phyloP scores from a whole-genome alignment of 2,113 vertebrate species.

The Sapayoa aenigma region DNA sequence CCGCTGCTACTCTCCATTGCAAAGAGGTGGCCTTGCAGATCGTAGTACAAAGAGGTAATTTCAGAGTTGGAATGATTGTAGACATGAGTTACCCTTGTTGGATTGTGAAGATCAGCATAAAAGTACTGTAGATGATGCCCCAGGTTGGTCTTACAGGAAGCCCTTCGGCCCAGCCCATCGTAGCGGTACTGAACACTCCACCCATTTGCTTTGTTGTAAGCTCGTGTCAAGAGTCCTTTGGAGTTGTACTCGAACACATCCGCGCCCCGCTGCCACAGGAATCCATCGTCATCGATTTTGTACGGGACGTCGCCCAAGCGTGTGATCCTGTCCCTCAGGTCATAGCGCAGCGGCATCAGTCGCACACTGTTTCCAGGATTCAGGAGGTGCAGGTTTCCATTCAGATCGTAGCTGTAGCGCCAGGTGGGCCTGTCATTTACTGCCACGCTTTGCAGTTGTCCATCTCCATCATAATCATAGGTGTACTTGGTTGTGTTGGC shows the following conservation, averaged over 20 bases:
- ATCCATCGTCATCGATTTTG: constrained; percentile 93
- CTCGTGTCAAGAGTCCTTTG: constrained; percentile 91
- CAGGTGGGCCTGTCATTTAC: constrained; percentile 98
- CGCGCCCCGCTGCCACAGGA: constrained; percentile 88
- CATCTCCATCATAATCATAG: constrained; percentile 96
- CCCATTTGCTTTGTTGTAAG: constrained; percentile 89
- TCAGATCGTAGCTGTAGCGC: constrained; percentile 98
- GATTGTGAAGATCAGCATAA: constrained; percentile 95
- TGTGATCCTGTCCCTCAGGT: constrained; percentile 94
- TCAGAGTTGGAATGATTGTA: constrained; percentile 99
- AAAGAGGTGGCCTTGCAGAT: constrained; percentile 97
- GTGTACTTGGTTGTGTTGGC: constrained; percentile 98
- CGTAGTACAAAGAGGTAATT: constrained; percentile 95
- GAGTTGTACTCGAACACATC: constrained; percentile 98
- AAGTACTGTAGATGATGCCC: constrained; percentile 98
- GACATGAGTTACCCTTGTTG: constrained; percentile 91
- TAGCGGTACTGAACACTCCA: constrained; percentile 98
- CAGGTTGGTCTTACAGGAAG: constrained; percentile 94
- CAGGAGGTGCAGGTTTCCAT: constrained; percentile 94
- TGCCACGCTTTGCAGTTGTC: constrained; percentile 93
- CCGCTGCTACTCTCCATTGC: constrained; percentile 99
- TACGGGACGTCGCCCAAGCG: constrained; percentile 94
- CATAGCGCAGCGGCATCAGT: constrained; percentile 91
- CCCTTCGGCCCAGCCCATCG: constrained; percentile 89
- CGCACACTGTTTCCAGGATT: constrained; percentile 93